Conservation (phyloP, 2,113 vertebrate species). For the Garra rufa region DNA sequence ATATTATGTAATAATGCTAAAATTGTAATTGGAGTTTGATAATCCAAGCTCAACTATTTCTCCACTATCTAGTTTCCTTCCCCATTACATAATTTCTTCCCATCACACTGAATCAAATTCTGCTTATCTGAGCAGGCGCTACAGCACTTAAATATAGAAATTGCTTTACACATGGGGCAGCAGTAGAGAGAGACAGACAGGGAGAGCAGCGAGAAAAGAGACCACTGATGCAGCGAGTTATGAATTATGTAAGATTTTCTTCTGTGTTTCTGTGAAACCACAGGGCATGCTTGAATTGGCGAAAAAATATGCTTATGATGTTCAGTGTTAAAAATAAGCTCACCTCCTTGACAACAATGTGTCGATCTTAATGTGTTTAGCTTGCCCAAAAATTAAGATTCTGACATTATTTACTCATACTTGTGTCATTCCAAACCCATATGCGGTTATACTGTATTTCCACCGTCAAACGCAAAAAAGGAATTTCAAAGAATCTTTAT, state of each 20-base stretch:
- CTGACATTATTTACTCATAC: background rate
- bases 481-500: background rate
- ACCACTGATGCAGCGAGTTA: conserved; percentile 40
- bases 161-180: conserved; percentile 51
- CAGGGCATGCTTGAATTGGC: conserved; percentile 13
- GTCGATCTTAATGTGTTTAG: background rate
- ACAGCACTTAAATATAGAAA: conserved; percentile 63
- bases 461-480: background rate
- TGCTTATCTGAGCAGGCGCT: conserved; percentile 64
- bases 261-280: conserved; percentile 26
- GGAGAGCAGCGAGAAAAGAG: conserved; percentile 36
- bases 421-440: background rate
- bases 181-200: conserved; percentile 29
- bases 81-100: conserved; percentile 74
- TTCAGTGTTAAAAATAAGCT: background rate
- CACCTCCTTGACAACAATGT: background rate
- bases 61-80: conserved; percentile 46
- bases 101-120: conserved; percentile 76
- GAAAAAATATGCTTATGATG: background rate
- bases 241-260: conserved; percentile 61
- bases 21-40: background rate
- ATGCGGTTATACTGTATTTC: background rate
- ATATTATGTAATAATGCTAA: background rate
- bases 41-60: background rate
- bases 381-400: background rate